Base-by-base conservation (phyloP, 2,797 vertebrate genomes). In the Lophura swinhoii region DNA sequence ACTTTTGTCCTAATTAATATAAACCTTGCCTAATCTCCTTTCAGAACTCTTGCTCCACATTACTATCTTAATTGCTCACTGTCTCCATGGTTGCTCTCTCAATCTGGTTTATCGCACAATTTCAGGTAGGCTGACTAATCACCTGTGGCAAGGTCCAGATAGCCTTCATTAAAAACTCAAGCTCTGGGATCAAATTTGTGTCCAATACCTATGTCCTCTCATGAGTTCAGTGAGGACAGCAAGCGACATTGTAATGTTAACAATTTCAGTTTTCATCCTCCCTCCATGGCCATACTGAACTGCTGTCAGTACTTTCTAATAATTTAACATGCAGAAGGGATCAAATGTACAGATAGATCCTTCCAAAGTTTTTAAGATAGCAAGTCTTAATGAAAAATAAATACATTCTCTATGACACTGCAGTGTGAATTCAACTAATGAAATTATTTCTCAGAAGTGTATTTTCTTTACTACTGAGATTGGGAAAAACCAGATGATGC, bases 81-180 rank as follows among this genome's bases (percentile, higher is more conserved):
- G 56, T 91, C 79, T 84, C 37, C 39, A 6, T 55, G 37, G 68
- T 91, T 91, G 43, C 23, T 56, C 24, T 84, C 64, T 22, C 79
- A 91, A 93, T 93, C 90, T 92, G 93, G 12, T 89, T 96, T 67
- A 64, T 92, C 78, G 81, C 64, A 60, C 35, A 70, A 35, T 77
- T 33, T 91, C 82, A 83, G 39, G 22, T 81, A 78, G 56, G 78
- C 70, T 80, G 58, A 55, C 53, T 83, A 85, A 89, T 91, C 35
- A 80, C 33, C 73, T 85, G 17, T 2, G 1, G 12, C 2, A 13
- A 84, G 41, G 63, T 75, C 55, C 67, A 59, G 55, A 12, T 23
- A 80, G 2, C 16, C 21, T 59, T 46, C 44, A 80, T 84, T 81
- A 84, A 93, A 91, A 83, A 39, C 49, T 86, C 16, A 43, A 31